Evolutionary conservation across 2,888 invertebrate species (phyloP), one percentile per base, ranked within the genome.

Genomic region (Heliconius ismenius): DNA sequence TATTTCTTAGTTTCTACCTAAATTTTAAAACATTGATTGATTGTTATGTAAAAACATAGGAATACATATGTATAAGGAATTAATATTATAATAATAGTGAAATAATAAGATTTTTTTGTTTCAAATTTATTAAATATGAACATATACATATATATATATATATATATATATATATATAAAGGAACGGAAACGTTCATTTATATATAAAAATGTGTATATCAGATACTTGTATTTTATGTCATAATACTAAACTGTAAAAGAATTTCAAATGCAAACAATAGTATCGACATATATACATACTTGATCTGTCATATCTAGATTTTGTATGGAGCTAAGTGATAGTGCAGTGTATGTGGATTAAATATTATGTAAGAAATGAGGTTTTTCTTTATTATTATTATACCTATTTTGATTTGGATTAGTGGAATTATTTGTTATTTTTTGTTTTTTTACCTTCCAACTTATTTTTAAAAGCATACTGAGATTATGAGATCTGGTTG

Each of bases 311-410:
- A 36, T 24, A 11, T 26, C 39, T 60, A 36, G 69, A 54, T 28
- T 60, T 28, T 74, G 39, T 28, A n/a, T 58, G 58, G 77, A 54
- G 69, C 74, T 73, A 54, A 74, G 68, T 63, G 74, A 69, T 62
- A 76, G 76, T 36, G 76, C 67, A 62, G 69, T 77, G 77, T 74
- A 69, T 39, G 74, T 74, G 76, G 28, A 76, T 64, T 77, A 77
- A 77, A 77, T 67, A 68, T 68, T 77, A 43, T 74, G 63, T 77
- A 77, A 77, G 69, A 68, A 49, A 39, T n/a, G 10, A 10, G 26
- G 43, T 49, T 74, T 54, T 74, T 69, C 63, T 49, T 77, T 69
- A 18, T 43, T 6, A 24, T 39, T 58, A 58, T 11, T 58, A 15
- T 58, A 21, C 58, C 58, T 11, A n/a, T 58, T 58, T 21, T n/a